Conservation (phyloP, 1,140 invertebrate species). For the Steinernema khuongi region DNA sequence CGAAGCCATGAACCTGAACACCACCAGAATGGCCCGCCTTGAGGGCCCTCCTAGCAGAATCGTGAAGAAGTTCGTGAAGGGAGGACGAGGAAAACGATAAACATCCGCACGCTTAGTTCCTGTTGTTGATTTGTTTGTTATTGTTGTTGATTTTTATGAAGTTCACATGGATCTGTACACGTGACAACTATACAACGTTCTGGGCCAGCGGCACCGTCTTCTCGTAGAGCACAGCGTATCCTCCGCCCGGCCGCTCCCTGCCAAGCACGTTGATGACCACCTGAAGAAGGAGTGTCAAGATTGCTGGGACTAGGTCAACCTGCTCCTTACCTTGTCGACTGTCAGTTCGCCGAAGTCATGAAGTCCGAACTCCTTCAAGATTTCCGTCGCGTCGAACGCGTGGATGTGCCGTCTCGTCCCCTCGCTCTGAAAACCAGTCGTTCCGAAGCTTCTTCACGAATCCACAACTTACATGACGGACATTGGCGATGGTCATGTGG, state of each 20-base stretch:
- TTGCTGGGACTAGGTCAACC: no score
- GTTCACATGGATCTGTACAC: no score
- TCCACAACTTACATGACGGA: background rate
- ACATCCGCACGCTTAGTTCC: no score
- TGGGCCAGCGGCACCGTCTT: no score
- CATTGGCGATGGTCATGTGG: background rate
- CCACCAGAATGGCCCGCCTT: background rate
- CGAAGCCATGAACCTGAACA: background rate
- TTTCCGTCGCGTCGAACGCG: background rate
- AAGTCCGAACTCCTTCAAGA: background rate
- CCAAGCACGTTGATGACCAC: background rate
- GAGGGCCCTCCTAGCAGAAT: background rate
- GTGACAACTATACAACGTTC: no score
- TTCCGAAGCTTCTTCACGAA: no score
- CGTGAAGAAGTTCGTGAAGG: background rate
- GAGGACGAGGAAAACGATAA: background rate
- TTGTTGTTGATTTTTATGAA: background rate
- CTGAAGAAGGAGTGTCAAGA: background rate
- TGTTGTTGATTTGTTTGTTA: conserved; percentile 4
- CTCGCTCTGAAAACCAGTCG: background rate
- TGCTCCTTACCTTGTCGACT: background rate
- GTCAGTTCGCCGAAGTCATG: background rate
- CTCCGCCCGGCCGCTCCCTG: no score
- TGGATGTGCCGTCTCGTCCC: background rate
- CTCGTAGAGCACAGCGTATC: no score